Evolutionary conservation across 2,113 vertebrate genomes (phyloP), one percentile per base, ranked within the genome.

Genomic region (Bagarius yarrelli): DNA sequence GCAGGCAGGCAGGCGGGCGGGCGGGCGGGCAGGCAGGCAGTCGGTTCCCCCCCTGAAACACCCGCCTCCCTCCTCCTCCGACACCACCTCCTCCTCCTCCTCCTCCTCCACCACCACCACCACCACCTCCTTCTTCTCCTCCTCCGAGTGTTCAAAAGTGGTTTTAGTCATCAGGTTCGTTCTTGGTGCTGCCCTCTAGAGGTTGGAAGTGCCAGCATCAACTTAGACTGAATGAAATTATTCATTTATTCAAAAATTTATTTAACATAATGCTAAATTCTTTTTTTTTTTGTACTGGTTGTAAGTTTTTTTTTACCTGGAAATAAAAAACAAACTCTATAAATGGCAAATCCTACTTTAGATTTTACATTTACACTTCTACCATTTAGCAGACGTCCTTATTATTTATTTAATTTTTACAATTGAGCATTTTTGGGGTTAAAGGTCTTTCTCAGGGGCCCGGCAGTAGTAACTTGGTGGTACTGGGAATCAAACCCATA

Each of bases 91-190:
- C 47, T 52, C 74, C 19, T 34, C 63, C 34, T 3, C 63, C 59
- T 16, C 80, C 80, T 61, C 71, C 83, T 55, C 27, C 56, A 27
- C 44, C 59, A 88, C 30, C 30, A 57, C 15, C 55, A 40, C 9
- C 55, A 40, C 5, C 88, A 88, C 89, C 90, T 89, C 90, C 92
- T 89, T 50, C 87, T 83, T 73, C 85, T 86, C 84, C 82, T 60
- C 53, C 61, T 47, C 60, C 50, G 18, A 59, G 61, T 44, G 75
- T 55, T 84, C 86, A 88, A 85, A 83, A 78, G 40, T 87, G 84
- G 81, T 81, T 75, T 6, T 56, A 32, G 34, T 55, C 52, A 77
- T 44, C 40, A 34, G 79, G 84, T 59, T 85, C 53, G 80, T 85
- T 83, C 27, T 76, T 83, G 86, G 86, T 89, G 73, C 61, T 88